Evolutionary conservation across 2,113 vertebrate species (phyloP), one percentile per base, ranked within the genome.

Genomic region (Seriola rivoliana): DNA sequence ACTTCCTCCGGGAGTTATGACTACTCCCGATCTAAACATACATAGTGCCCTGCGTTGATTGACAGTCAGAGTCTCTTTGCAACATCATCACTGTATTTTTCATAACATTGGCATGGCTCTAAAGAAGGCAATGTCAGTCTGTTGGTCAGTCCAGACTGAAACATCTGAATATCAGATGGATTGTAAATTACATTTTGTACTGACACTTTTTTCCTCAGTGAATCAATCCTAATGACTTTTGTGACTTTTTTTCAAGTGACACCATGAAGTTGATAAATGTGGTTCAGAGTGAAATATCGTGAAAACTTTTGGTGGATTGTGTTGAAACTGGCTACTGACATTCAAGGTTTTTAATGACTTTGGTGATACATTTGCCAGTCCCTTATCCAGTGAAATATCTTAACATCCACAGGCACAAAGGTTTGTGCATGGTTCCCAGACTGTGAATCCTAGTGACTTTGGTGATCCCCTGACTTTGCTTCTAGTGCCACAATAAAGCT

Each of bases 21-120:
- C 69, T 71, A 59, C 59, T 82, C 77, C 34, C 62, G 71, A 76
- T 70, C 36, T 44, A 60, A 46, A 64, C 63, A 50, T 11, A 58
- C 34, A 40, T 9, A 38, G 52, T 66, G 16, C 40, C 38, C 40
- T 42, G 52, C 34, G 13, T 8, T 38, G 63, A 76, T 79, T 71
- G 48, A 71, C 6, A 58, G 44, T 64, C 76, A 55, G 59, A 70
- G 60, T 21, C 50, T 16, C 1, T 69, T 25, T 64, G 21, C 42
- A 59, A 36, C 5, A 34, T 10, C 16, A 17, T 60, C 4, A 9
- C 58, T 71, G 10, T 40, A 9, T 67, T 48, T 42, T 7, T 38
- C 5, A 38, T 38, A 7, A 8, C 29, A 29, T 2, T 38, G 38
- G 38, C 38, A 5, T 38, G 38, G 38, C 38, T 7, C 38, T 38